These are phyloP conservation scores for Sorex fumeus DNA, from an alignment of 2,113 vertebrate genomes.

Conservation along the genomic window DNA sequence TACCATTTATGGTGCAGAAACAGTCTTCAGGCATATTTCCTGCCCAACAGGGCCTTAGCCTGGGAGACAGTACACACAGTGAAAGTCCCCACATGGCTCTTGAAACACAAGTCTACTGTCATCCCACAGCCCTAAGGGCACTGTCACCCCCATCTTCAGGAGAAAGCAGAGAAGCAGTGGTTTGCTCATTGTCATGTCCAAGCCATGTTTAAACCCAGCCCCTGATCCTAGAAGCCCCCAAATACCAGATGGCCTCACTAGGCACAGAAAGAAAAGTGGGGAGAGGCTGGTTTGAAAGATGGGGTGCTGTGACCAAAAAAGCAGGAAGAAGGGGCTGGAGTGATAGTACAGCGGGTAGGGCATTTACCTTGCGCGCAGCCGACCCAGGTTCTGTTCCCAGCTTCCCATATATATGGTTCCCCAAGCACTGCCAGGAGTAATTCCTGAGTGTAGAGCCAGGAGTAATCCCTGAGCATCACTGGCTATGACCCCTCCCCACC, in stretches of 20 bases:
- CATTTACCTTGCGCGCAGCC: too few relatives aligned
- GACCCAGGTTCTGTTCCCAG: too few relatives aligned
- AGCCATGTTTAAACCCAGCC: background rate
- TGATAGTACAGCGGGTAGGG: too few relatives aligned
- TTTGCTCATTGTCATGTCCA: background rate
- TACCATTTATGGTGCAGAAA: too few relatives aligned
- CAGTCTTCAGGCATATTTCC: too few relatives aligned
- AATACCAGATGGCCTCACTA: background rate
- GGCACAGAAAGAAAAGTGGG: background rate
- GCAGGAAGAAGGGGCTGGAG: background rate
- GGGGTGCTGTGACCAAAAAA: background rate
- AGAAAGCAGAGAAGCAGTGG: background rate
- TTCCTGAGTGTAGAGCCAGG: too few relatives aligned
- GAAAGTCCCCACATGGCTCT: background rate
- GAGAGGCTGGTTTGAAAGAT: background rate
- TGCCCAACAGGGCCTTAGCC: background rate
- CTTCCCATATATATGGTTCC: too few relatives aligned
- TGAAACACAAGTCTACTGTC: background rate
- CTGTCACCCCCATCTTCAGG: background rate
- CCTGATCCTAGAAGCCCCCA: background rate
- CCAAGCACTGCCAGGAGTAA: too few relatives aligned
- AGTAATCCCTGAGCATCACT: too few relatives aligned
- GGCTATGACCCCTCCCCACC: too few relatives aligned
- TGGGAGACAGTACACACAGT: background rate
- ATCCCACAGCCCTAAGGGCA: too few relatives aligned